These are phyloP conservation scores for Merops nubicus DNA, from an alignment of 2,113 vertebrate species.

Conservation along the genomic window DNA sequence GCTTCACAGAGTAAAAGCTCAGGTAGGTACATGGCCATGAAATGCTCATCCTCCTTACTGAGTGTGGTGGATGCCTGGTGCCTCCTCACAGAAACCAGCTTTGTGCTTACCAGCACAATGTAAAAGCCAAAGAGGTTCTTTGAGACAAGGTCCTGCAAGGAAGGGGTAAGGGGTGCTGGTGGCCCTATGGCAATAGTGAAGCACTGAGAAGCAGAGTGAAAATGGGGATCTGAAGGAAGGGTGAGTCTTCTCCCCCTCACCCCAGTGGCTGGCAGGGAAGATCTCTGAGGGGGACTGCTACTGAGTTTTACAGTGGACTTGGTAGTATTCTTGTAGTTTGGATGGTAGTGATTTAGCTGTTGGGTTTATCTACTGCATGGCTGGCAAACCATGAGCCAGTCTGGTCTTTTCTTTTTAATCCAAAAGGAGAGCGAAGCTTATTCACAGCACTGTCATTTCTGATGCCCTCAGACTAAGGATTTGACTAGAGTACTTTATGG, in stretches of 20 bases:
- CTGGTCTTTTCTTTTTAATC: not conserved
- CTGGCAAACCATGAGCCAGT: not conserved
- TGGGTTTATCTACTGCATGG: fast-evolving
- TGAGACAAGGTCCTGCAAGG: not conserved
- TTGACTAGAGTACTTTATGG: not conserved
- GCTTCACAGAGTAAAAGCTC: not conserved
- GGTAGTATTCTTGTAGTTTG: not conserved
- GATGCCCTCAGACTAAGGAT: not conserved
- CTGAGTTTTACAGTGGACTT: not conserved
- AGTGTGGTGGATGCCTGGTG: fast-evolving
- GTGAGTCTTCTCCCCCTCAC: not conserved
- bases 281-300: not conserved
- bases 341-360: not conserved
- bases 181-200: not conserved
- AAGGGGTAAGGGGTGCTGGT: not conserved
- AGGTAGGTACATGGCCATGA: fast-evolving
- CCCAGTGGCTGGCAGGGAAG: not conserved
- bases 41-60: not conserved
- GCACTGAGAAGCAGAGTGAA: not conserved
- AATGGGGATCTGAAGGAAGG: not conserved
- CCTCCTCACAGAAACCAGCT: not conserved
- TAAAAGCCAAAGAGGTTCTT: not conserved
- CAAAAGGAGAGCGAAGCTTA: not conserved
- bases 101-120: fast-evolving
- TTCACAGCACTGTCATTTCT: not conserved